A percentile compares a stretch with the other conserved stretches of the same genome.
Evolutionary conservation across 2,797 vertebrate species (phyloP).

Genomic region (Selene dorsalis): DNA sequence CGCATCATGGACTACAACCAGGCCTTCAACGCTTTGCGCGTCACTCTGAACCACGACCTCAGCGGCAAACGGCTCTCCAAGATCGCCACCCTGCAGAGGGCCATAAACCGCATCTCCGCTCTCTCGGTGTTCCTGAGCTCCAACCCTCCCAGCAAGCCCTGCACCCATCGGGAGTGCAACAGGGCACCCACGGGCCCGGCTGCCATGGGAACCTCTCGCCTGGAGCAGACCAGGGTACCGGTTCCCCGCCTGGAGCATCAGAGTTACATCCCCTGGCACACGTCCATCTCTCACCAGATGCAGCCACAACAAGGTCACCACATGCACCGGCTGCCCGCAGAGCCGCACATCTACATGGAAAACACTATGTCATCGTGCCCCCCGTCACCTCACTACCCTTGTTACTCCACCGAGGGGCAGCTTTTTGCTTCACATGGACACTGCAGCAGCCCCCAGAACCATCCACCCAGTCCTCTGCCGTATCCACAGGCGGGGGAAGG

Average conservation of each 20-base stretch:
- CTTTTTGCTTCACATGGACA: constrained; percentile 74
- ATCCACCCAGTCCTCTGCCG: constrained; percentile 72
- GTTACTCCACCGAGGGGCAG: constrained; percentile 79
- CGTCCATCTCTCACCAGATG: constrained; percentile 72
- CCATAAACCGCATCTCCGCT: constrained; percentile 90
- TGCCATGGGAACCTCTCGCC: constrained; percentile 42
- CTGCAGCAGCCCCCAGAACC: constrained; percentile 72
- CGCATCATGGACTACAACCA: constrained; percentile 98
- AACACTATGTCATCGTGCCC: constrained; percentile 73
- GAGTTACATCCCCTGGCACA: constrained; percentile 71
- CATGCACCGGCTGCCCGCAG: constrained; percentile 67
- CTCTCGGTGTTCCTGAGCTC: constrained; percentile 90
- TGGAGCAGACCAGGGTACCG: constrained; percentile 57
- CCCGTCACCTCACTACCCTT: constrained; percentile 83
- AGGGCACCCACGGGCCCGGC: constrained; percentile 27
- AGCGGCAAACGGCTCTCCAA: constrained; percentile 95
- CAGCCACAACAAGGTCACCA: constrained; percentile 61
- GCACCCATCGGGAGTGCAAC: constrained; percentile 80
- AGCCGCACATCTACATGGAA: constrained; percentile 76
- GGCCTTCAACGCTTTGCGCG: constrained; percentile 93
- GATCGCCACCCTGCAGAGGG: constrained; percentile 93
- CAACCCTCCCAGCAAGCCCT: constrained; percentile 76
- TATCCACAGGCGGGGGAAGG: constrained; percentile 73
- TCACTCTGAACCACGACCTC: constrained; percentile 91
- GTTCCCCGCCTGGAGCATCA: constrained; percentile 71